Evolutionary conservation across 2,113 vertebrate genomes (phyloP).

Genomic region (Lontra canadensis): DNA sequence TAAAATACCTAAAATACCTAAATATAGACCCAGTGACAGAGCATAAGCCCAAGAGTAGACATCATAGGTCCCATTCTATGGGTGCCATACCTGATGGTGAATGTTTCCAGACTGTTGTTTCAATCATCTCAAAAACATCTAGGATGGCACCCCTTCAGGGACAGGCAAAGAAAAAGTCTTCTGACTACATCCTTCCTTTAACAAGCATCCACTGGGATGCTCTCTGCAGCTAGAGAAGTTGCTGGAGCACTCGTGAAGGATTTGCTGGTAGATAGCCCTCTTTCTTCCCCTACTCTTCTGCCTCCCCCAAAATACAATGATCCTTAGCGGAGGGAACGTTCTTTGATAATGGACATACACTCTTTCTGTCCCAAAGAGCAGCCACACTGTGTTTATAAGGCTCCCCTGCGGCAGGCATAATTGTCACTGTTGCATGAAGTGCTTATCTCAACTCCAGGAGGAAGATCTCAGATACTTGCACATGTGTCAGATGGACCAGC

Average conservation of each 20-base stretch:
- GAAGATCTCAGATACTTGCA: not conserved
- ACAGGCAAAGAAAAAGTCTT: not conserved
- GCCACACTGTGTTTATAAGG: not conserved
- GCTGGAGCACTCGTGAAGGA: not conserved
- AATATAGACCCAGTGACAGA: no score
- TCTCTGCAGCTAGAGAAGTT: not conserved
- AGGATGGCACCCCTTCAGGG: not conserved
- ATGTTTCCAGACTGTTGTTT: not conserved
- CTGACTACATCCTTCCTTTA: not conserved
- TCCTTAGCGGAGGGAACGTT: not conserved
- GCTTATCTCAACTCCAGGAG: not conserved
- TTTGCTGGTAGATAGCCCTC: not conserved
- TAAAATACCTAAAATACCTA: not conserved
- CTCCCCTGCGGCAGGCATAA: not conserved
- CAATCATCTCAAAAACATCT: not conserved
- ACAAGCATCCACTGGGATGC: fast-evolving
- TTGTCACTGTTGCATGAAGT: not conserved
- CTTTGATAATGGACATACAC: not conserved
- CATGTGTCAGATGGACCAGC: not conserved
- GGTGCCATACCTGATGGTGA: not conserved
- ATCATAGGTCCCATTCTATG: not conserved
- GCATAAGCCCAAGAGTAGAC: no score
- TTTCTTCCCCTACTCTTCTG: not conserved
- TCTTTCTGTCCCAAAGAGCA: not conserved
- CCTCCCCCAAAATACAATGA: not conserved